Evolutionary conservation across 1,140 invertebrate species (phyloP), one percentile per base, ranked within the genome.

Genomic region (Zaprionus camerounensis): DNA sequence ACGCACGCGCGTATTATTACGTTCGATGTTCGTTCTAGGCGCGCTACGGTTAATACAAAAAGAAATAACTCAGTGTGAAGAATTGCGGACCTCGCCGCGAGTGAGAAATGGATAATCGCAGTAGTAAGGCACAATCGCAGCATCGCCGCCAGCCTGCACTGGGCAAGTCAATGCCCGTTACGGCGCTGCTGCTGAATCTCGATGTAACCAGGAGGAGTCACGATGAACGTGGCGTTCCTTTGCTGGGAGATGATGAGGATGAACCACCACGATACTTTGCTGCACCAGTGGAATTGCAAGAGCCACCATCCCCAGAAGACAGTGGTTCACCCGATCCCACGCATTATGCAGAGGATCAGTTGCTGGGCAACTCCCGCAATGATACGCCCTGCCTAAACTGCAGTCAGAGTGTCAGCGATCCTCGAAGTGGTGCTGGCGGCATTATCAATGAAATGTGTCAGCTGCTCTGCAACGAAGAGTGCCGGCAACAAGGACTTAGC

Each of bases 141-240:
- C 63, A 92, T 80, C 74, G 85, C 1, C 82, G 92, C 1, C 86
- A 84, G 24, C 85, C 91, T 5, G 85, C 92, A 7, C 61, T 92
- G 62, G 92, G 92, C 67, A 92, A 92, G 62, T 78, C 91, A 6
- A 92, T 92, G 91, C 92, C 92, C 20, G 91, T 92, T 5, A 92
- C 92, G 9, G 76, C 91, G 3, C 46, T 92, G 28, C 62, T 92
- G 1, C 49, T 92, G 5, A 87, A 92, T 73, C 68, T 85, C 2
- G 63, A 91, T 49, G 53, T 64, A 0, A 38, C 69, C 11, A 51
- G 64, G 13, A 56, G 38, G 0, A 72, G 65, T 17, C 72, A 82
- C 4, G 36, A 38, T 38, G 56, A 58, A 5, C 69, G 77, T 2
- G 71, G 31, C n/a, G 66, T 36, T 9, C 51, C 46, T 15, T 56